A percentile compares a stretch with the other conserved stretches of the same genome.
Evolutionary conservation across 2,113 vertebrate species (phyloP).

Genomic region (Etia nguti): DNA sequence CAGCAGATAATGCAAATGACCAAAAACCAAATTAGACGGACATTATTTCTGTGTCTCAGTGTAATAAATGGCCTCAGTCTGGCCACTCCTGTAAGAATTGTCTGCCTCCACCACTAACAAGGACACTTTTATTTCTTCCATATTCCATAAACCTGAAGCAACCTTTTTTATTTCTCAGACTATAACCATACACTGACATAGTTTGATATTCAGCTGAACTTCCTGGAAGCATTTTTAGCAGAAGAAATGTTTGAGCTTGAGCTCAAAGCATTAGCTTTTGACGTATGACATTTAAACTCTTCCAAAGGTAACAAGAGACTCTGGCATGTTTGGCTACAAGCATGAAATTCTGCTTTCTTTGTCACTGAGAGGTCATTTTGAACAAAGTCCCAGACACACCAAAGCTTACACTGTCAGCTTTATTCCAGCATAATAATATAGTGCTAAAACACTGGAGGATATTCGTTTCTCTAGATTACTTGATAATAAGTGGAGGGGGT

Average conservation of each 20-base stretch:
- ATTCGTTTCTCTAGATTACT: not conserved
- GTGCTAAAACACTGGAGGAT: not conserved
- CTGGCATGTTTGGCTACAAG: not conserved
- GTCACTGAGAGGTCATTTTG: not conserved
- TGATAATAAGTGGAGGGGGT: not conserved
- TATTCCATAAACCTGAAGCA: not conserved
- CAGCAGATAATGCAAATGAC: not conserved
- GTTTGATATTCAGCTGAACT: not conserved
- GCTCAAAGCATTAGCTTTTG: not conserved
- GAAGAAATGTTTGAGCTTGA: not conserved
- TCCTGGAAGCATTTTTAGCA: not conserved
- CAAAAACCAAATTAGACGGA: not conserved
- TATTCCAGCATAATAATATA: rapidly evolving
- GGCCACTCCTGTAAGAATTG: not conserved
- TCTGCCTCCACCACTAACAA: not conserved
- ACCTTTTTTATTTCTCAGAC: not conserved
- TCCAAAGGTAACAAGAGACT: not conserved
- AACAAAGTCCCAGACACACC: not conserved
- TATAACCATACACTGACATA: not conserved
- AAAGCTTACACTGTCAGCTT: not conserved
- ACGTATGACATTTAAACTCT: not conserved
- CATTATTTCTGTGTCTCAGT: not conserved
- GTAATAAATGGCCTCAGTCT: not conserved
- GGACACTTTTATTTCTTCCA: not conserved
- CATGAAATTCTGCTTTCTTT: not conserved